Evolutionary conservation across 2,113 vertebrate genomes (phyloP), one percentile per base, ranked within the genome.

Genomic region (Physeter macrocephalus): DNA sequence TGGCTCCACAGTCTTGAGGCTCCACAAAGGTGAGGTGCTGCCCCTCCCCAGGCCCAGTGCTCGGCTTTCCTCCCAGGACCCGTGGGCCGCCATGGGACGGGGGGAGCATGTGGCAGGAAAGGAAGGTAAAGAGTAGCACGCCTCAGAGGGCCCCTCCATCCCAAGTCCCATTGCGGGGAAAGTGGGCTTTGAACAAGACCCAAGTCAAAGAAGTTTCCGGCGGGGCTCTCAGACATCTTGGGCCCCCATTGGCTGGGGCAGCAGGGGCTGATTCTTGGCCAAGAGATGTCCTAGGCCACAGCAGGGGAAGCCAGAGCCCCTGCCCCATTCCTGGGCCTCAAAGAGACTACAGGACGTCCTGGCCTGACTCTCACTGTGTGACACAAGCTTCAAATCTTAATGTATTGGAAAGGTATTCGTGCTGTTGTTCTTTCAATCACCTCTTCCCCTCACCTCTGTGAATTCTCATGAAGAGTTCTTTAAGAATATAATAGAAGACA

Each of bases 401-500:
- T 91, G 81, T 91, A 34, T 66, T 69, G 75, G 93, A 86, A 77
- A 96, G 54, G 66, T 74, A 85, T 69, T 69, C 34, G 0, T 49
- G 59, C 72, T 96, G 64, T 61, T 90, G 71, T 80, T 78, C 52
- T 89, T 84, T 36, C 69, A n/a, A 64, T 86, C 96, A 97, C 97
- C 97, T 98, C 96, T 5, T 59, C 97, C 96, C 98, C 96, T 96
- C 96, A 74, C 97, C 97, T 98, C 98, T 78, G 34, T 98, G 98
- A 98, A 98, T 95, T 96, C 90, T 97, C 98, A 92, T 98, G 96
- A 98, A 96, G 92, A 97, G 94, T 97, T 97, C 96, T 97, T 91
- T 96, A 97, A 98, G 97, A 98, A 96, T 98, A 97, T 98, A 98
- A 98, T 97, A 94, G 96, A 96, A 95, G 80, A 97, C 96, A 98